phyloP scores from a whole-genome alignment of 2,797 vertebrate species.

The Trichosurus vulpecula region DNA sequence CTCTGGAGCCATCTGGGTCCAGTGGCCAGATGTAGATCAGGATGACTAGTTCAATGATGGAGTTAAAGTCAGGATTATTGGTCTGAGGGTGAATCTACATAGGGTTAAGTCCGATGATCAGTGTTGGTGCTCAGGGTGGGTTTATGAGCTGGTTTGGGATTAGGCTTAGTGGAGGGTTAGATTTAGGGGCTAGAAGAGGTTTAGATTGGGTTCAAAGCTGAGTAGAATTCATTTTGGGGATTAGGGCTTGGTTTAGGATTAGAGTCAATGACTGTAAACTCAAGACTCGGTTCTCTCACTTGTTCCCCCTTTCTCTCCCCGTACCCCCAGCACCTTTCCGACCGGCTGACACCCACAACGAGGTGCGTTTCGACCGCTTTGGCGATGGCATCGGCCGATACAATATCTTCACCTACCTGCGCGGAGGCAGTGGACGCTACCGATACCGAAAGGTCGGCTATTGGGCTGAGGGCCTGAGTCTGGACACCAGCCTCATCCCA shows the following conservation, averaged over 20 bases:
- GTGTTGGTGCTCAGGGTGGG: neutral
- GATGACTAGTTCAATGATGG: neutral
- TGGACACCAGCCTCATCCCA: conserved; percentile 91
- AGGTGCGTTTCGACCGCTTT: conserved; percentile 92
- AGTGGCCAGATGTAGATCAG: no score
- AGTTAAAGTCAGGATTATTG: neutral
- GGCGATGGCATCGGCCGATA: conserved; percentile 97
- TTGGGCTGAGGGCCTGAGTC: conserved; percentile 93
- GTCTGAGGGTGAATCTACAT: neutral
- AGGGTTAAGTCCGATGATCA: neutral
- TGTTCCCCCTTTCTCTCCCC: conserved; percentile 30
- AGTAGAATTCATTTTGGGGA: neutral
- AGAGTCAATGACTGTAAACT: neutral
- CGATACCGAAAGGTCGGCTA: conserved; percentile 95
- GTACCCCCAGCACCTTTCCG: conserved; percentile 92
- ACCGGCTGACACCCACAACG: conserved; percentile 90
- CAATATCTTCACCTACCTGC: conserved; percentile 97
- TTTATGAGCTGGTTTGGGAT: neutral
- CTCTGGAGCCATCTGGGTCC: no score
- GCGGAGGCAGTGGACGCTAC: conserved; percentile 87
- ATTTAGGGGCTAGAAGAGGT: neutral
- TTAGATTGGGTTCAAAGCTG: neutral
- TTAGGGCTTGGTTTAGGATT: neutral
- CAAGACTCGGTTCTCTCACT: neutral
- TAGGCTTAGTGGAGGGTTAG: neutral